These are phyloP conservation scores for Procapra przewalskii DNA, from an alignment of 2,113 vertebrate species.

Conservation along the genomic window DNA sequence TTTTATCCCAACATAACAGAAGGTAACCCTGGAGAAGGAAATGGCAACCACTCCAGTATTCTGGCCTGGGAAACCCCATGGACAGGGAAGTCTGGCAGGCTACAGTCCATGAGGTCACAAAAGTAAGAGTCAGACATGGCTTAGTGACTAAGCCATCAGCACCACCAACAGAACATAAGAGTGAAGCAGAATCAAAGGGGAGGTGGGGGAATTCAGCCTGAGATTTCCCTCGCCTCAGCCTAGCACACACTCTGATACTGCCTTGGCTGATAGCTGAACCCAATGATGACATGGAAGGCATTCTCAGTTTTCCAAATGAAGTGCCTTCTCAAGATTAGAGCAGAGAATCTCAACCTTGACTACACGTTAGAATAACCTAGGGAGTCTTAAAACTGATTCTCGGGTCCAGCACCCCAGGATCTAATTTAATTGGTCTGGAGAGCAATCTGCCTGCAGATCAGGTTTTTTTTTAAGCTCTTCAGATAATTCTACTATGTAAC, in stretches of 20 bases:
- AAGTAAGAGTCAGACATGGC: not conserved
- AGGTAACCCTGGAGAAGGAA: not conserved
- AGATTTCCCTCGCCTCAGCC: not conserved
- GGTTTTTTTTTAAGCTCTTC: not conserved
- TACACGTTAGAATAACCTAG: not conserved
- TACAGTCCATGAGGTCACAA: not conserved
- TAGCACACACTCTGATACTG: not conserved
- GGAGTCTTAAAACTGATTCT: not conserved
- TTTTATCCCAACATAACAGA: not conserved
- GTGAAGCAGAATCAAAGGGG: not conserved
- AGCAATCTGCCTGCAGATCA: not conserved
- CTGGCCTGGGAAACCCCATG: not conserved
- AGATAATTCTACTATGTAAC: not conserved
- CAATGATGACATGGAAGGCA: not conserved
- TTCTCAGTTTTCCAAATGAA: not conserved
- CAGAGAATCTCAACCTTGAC: not conserved
- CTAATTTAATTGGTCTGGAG: not conserved
- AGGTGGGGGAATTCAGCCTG: fast-evolving
- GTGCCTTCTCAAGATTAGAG: not conserved
- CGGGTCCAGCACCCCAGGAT: not conserved
- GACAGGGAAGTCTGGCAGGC: not conserved
- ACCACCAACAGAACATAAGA: not conserved
- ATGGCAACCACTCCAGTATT: not conserved
- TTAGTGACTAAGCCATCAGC: not conserved
- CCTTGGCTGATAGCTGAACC: not conserved